A percentile compares a stretch with the other conserved stretches of the same genome.
phyloP scores from a whole-genome alignment of 2,797 vertebrate species.

The Pangasius djambal region DNA sequence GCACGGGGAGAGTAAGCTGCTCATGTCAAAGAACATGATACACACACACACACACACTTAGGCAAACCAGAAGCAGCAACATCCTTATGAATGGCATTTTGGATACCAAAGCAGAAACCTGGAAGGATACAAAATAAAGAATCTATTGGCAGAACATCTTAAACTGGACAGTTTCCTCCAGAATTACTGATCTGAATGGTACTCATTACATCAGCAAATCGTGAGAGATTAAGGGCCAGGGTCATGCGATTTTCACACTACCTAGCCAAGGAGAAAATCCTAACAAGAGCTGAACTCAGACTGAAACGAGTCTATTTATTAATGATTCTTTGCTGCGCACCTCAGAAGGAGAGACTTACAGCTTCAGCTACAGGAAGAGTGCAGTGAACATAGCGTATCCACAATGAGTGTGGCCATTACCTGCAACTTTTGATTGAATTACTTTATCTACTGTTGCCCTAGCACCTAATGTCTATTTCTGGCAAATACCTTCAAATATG shows the following conservation, averaged over 20 bases:
- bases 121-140: neutral
- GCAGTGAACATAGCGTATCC: too few species aligned
- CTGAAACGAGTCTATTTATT: neutral
- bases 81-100: neutral
- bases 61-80: neutral
- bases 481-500: neutral
- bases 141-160: slow-evolving; percentile 3
- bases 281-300: neutral
- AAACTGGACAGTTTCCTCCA: neutral
- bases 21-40: neutral
- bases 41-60: neutral
- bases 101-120: neutral
- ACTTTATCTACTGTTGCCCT: neutral
- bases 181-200: neutral
- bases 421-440: neutral
- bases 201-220: neutral
- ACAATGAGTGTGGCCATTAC: neutral
- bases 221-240: neutral
- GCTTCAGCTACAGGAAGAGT: too few species aligned
- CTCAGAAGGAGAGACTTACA: neutral
- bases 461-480: neutral
- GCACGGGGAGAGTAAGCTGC: neutral
- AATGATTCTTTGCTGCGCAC: neutral
- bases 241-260: neutral
- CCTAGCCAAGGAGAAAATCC: neutral